Evolutionary conservation across 2,797 vertebrate species (phyloP).

Genomic region (Urosaurus nigricauda): DNA sequence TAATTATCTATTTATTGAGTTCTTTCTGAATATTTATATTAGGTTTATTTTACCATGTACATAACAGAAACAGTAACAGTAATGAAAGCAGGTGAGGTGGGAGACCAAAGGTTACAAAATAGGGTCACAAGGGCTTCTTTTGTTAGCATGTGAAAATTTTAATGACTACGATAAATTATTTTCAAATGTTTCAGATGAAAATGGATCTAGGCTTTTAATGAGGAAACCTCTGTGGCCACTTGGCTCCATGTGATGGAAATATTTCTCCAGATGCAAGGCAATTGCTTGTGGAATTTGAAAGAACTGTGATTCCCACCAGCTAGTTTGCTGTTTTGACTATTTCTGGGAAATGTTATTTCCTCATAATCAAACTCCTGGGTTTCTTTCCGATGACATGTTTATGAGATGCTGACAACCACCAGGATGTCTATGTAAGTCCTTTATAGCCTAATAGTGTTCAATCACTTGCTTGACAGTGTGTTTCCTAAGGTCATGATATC

Average conservation of each 20-base stretch:
- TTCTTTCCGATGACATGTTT: conserved; percentile 25
- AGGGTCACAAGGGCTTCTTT: not conserved
- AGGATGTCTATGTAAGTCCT: not conserved
- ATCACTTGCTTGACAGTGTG: conserved; percentile 33
- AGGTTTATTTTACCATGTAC: not conserved
- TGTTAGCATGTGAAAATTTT: conserved; percentile 17
- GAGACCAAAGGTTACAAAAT: not conserved
- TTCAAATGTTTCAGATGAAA: conserved; percentile 27
- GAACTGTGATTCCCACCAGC: conserved; percentile 33
- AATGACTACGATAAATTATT: conserved; percentile 20
- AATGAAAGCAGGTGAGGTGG: not conserved
- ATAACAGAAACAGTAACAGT: not conserved
- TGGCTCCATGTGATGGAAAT: conserved; percentile 50
- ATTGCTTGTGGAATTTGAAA: conserved; percentile 33
- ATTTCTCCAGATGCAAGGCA: conserved; percentile 33
- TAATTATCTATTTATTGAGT: not conserved
- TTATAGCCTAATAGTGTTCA: conserved; percentile 14
- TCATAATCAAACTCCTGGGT: conserved; percentile 14
- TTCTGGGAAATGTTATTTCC: conserved; percentile 52
- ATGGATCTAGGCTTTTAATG: conserved; percentile 13
- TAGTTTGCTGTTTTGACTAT: not conserved
- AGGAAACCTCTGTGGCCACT: conserved; percentile 19
- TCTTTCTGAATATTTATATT: not conserved
- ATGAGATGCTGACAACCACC: conserved; percentile 19
- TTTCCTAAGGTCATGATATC: not conserved